Base-by-base conservation (phyloP, 2,797 vertebrate species). In the Bovichtus variegatus region DNA sequence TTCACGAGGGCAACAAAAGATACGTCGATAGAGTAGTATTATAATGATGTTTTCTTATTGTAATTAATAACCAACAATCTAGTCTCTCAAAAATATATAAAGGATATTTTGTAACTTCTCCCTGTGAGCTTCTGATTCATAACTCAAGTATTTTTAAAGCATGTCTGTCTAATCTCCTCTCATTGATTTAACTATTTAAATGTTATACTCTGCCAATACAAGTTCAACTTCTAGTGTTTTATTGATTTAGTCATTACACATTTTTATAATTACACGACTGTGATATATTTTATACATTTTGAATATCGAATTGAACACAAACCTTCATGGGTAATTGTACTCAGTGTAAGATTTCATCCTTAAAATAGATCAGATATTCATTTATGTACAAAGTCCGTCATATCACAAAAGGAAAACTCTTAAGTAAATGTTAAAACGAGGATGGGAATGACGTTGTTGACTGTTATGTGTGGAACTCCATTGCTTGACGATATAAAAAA, bases 201-300 rank as follows among this genome's bases (percentile, higher is more conserved):
- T 76, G 80, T 84, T 68, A 78, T 66, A 72, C 57, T 79, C 67
- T 36, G 53, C 50, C 81, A 64, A 73, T 83, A 76, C 40, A 74
- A 70, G 68, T 74, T 67, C 40, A 77, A 59, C 49, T 49, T 73
- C 31, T 41, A 0, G 1, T 25, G 36, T 36, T 78, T 66, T 63
- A 84, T 75, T 69, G 85, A 91, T 87, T 82, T 62, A 71, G 62
- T 54, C 68, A 71, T 89, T 81, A 76, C 38, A 31, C 25, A 72
- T 83, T 87, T 77, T 75, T 76, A 44, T 74, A 51, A 71, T 65
- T 71, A 63, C 15, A 55, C 3, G 6, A 68, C 44, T 36, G 43
- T n/a, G n/a, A n/a, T n/a, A n/a, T n/a, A n/a, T n/a, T n/a, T n/a
- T n/a, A n/a, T n/a, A n/a, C n/a, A 38, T 31, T 74, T 68, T 47